Conservation (phyloP, 2,113 vertebrate genomes). For the Garra rufa region DNA sequence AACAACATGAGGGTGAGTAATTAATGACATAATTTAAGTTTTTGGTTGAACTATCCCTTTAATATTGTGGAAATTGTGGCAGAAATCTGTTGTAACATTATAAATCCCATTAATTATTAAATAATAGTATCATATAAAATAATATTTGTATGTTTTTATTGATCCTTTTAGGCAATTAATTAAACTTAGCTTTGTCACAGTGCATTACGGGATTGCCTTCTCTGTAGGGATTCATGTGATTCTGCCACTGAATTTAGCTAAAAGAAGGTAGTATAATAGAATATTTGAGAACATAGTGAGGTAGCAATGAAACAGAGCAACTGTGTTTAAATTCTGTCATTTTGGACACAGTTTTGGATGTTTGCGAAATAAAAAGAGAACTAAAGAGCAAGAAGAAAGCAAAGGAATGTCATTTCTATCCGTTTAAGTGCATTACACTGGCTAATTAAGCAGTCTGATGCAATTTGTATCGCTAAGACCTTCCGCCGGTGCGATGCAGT, state of each 20-base stretch:
- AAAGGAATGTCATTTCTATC: neutral
- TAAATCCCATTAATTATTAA: too few species aligned
- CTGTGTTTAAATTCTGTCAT: neutral
- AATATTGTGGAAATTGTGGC: too few species aligned
- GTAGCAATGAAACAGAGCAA: neutral
- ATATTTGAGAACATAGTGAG: neutral
- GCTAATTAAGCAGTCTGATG: slow-evolving; percentile 30
- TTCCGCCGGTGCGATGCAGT: slow-evolving; percentile 42
- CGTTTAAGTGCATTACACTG: slow-evolving; percentile 12
- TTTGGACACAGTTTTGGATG: neutral
- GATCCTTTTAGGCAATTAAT: too few species aligned
- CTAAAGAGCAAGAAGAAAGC: neutral
- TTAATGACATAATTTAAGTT: too few species aligned
- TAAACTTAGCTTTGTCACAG: too few species aligned
- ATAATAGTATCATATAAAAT: too few species aligned
- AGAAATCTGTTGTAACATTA: too few species aligned
- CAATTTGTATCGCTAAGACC: slow-evolving; percentile 19
- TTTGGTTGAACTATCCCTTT: too few species aligned
- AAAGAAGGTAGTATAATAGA: neutral
- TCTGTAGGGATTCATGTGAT: neutral
- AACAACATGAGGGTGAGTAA: too few species aligned
- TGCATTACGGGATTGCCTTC: too few species aligned
- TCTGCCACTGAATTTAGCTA: neutral
- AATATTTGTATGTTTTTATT: too few species aligned
- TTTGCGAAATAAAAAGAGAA: neutral